Percentiles rank a stretch among this genome's conserved stretches.
Evolutionary conservation across 2,113 vertebrate species (phyloP).

Genomic region (Mormyrus iriodes): DNA sequence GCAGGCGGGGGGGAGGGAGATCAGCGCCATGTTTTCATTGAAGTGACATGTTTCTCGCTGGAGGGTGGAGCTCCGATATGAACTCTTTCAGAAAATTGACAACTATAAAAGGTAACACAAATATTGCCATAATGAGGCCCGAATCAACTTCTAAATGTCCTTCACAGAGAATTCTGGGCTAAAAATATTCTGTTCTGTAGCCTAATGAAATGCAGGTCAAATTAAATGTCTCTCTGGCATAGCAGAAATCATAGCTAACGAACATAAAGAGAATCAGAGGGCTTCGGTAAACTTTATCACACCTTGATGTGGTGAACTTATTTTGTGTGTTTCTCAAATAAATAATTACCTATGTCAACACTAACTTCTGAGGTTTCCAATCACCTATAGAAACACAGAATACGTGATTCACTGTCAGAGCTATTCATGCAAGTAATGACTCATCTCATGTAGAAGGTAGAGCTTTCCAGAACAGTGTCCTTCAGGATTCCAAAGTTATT

Average conservation of each 20-base stretch:
- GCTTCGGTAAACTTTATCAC: not conserved
- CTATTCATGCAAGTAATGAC: not conserved
- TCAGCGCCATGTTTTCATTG: slow-evolving; percentile 53
- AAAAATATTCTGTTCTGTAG: slow-evolving; percentile 7
- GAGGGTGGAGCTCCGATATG: slow-evolving; percentile 49
- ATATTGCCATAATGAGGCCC: slow-evolving; percentile 63
- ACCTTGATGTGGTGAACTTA: not conserved
- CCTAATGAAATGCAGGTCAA: slow-evolving; percentile 9
- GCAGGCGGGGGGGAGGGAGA: slow-evolving; percentile 50
- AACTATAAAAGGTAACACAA: slow-evolving; percentile 65
- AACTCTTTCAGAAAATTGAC: slow-evolving; percentile 52
- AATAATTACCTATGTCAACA: not conserved
- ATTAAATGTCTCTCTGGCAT: not conserved
- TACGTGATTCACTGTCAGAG: not conserved
- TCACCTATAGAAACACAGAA: not conserved
- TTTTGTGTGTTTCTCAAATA: not conserved
- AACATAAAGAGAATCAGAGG: not conserved
- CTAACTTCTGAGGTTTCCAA: not conserved
- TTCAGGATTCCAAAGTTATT: not conserved
- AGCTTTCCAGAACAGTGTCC: not conserved
- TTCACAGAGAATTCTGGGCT: slow-evolving; percentile 40
- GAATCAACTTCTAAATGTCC: slow-evolving; percentile 42
- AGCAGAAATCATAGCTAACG: not conserved
- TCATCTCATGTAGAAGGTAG: not conserved
- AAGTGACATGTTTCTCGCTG: slow-evolving; percentile 53